Base-by-base conservation (phyloP, 2,797 vertebrate genomes). In the Thunnus albacares region DNA sequence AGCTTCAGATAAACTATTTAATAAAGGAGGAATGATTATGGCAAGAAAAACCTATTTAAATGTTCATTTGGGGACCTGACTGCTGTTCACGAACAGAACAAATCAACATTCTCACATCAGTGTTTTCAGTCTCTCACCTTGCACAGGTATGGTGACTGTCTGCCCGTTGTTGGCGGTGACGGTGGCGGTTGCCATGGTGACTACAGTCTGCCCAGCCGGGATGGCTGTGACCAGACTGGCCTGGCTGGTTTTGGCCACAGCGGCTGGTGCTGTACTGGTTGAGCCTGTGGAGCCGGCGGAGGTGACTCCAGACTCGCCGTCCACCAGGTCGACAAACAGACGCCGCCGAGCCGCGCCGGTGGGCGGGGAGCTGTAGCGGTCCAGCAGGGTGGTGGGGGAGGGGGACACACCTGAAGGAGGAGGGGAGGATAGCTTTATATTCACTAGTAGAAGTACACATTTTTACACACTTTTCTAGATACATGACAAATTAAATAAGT, bases 101-200 rank as follows among this genome's bases (percentile, higher is more conserved):
- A 43, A 43, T 4, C 41, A 43, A 43, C 41, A 13, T 15, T 24
- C 1, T 35, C 13, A 22, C 5, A 2, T 15, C 1, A 0, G 3
- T 6, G n/a, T 24, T 20, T 38, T 24, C 11, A 4, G 17, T 6
- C 3, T 1, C 85, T 94, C 92, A 97, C 97, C 97, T 93, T 97
- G 97, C 28, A 98, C 96, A 0, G 97, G 97, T 73, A 98, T 97
- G 6, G 97, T 97, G 52, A 98, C 96, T 0, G 97, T 98, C 77
- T 98, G 97, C 43, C 97, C 97, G 0, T 97, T 98, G 82, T 97
- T 97, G 82, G 97, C 97, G 0, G 97, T 97, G 17, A 97, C 96
- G 0, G 97, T 98, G 55, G 97, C 97, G 0, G 97, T 97, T 14
- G 96, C 97, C 93, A 98, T 96, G 0, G 97, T 97, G n/a, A 97